A percentile compares a stretch with the other conserved stretches of the same genome.
These are phyloP conservation scores for Alaudala cheleensis DNA, from an alignment of 2,113 vertebrate genomes.

Conservation along the genomic window DNA sequence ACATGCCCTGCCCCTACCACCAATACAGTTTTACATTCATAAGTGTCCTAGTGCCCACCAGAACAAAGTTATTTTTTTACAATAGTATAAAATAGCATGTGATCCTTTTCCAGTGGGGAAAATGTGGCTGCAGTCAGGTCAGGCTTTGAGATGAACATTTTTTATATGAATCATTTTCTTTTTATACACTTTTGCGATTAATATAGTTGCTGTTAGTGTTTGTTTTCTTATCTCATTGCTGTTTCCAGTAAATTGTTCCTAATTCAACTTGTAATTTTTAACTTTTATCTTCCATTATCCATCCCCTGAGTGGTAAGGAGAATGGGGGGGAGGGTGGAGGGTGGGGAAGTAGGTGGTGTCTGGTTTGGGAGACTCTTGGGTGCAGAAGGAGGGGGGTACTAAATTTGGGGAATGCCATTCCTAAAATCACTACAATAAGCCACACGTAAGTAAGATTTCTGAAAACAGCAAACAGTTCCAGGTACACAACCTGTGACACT, in stretches of 20 bases:
- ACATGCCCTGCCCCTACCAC: not conserved
- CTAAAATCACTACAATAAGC: not conserved
- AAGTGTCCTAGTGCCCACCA: not conserved
- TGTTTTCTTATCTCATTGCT: too few species aligned
- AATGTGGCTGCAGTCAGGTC: accelerated
- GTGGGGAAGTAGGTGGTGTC: not conserved
- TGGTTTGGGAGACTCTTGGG: not conserved
- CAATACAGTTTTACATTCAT: not conserved
- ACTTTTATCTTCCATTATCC: not conserved
- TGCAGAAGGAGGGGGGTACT: accelerated
- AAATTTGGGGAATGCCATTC: not conserved
- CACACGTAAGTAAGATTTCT: not conserved
- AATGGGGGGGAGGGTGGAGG: accelerated
- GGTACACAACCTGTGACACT: not conserved
- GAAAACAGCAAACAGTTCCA: not conserved
- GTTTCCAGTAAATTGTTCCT: not conserved
- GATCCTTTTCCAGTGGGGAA: not conserved
- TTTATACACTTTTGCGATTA: too few species aligned
- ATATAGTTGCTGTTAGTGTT: too few species aligned
- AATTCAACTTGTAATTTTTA: not conserved
- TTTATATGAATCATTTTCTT: not conserved
- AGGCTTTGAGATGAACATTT: not conserved
- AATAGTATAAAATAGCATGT: too few species aligned
- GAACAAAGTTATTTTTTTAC: not conserved
- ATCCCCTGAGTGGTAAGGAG: not conserved